Percentiles rank a stretch among this genome's conserved stretches.
These are phyloP conservation scores for Didymodactylos carnosus DNA, from an alignment of 2,888 invertebrate species.

Conservation along the genomic window DNA sequence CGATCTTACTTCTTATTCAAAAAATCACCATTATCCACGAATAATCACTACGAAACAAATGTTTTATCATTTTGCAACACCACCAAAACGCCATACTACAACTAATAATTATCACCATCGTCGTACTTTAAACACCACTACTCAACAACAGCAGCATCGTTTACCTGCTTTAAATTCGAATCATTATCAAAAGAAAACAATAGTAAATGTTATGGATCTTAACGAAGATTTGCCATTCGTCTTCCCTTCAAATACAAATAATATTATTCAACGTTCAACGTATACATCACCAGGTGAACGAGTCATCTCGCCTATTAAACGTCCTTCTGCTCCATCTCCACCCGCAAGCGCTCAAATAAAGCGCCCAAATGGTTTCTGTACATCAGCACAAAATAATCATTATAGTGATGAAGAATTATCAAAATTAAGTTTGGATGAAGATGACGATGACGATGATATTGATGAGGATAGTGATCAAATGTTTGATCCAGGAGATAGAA, in stretches of 20 bases:
- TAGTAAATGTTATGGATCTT: slow-evolving; percentile 6
- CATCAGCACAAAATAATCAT: background rate
- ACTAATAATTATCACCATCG: too few species aligned
- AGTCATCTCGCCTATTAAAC: slow-evolving; percentile 9
- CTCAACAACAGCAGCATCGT: background rate
- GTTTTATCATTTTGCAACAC: background rate
- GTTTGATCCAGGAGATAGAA: too few species aligned
- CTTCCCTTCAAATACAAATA: background rate
- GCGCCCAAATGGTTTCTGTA: background rate
- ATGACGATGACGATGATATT: too few species aligned
- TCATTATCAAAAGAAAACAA: background rate
- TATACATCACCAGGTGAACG: slow-evolving; percentile 12
- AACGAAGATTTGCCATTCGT: slow-evolving; percentile 10
- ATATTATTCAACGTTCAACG: background rate
- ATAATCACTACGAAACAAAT: background rate
- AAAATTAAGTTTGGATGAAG: background rate
- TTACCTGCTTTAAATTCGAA: background rate
- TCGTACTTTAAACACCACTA: too few species aligned
- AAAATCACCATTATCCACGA: too few species aligned
- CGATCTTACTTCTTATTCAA: background rate
- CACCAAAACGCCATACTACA: too few species aligned
- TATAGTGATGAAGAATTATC: background rate
- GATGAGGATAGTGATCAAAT: background rate
- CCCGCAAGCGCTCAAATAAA: slow-evolving; percentile 2
- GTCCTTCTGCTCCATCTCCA: slow-evolving; percentile 9